phyloP scores from a whole-genome alignment of 2,113 vertebrate genomes.

The Archilochus colubris region DNA sequence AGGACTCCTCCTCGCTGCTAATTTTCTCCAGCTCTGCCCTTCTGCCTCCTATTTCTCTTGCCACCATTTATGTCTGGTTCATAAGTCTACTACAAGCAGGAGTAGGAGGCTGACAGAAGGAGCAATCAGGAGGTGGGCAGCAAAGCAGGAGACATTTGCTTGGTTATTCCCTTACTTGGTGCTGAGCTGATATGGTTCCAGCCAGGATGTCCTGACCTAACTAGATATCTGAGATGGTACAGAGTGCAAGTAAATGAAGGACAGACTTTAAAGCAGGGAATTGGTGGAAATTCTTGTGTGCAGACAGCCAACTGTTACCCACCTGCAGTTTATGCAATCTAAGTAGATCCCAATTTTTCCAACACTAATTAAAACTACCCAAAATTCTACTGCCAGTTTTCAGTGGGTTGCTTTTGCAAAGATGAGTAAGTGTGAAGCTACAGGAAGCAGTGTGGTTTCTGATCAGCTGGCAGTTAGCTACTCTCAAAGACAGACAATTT shows the following conservation, averaged over 20 bases:
- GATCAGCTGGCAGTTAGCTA: slow-evolving; percentile 19
- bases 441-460: slow-evolving; percentile 24
- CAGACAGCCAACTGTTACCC: neutral
- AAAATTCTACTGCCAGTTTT: slow-evolving; percentile 11
- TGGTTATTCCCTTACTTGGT: neutral
- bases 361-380: slow-evolving; percentile 4
- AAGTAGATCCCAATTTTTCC: neutral
- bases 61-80: neutral
- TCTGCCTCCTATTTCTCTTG: neutral
- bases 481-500: neutral
- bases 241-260: neutral
- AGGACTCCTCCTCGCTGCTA: neutral
- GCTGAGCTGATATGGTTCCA: neutral
- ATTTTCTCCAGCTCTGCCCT: neutral
- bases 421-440: slow-evolving; percentile 51
- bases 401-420: slow-evolving; percentile 30
- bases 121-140: neutral
- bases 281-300: neutral
- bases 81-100: neutral
- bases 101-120: slow-evolving; percentile 4
- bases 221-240: neutral
- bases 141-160: neutral
- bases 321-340: neutral
- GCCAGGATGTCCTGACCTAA: neutral
- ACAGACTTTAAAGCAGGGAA: neutral